phyloP scores from a whole-genome alignment of 2,888 invertebrate species.

The Polyommatus icarus region DNA sequence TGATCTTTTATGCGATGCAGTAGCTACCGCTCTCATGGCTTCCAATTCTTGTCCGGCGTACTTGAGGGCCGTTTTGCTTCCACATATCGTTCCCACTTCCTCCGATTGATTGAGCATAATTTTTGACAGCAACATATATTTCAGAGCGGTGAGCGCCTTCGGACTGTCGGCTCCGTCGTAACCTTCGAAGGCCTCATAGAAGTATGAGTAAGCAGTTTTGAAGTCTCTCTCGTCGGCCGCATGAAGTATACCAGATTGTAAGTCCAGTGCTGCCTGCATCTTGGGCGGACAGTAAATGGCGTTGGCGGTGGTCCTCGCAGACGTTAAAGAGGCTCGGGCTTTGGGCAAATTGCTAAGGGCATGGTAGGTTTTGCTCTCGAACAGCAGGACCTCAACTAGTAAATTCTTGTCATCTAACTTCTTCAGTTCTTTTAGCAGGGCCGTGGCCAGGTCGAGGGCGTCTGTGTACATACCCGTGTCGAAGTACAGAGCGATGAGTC shows the following conservation, averaged over 20 bases:
- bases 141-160: slow-evolving; percentile 96
- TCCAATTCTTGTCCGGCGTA: slow-evolving; percentile 97
- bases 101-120: slow-evolving; percentile 98
- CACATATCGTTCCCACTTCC: slow-evolving; percentile 96
- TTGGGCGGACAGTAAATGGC: slow-evolving; percentile 99
- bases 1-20: slow-evolving; percentile 97
- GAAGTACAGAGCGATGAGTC: slow-evolving; percentile 96
- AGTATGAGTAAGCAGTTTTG: slow-evolving; percentile 99
- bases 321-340: slow-evolving; percentile 97
- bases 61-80: slow-evolving; percentile 97
- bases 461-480: slow-evolving; percentile 95
- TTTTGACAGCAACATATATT: slow-evolving; percentile 99
- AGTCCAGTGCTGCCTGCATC: slow-evolving; percentile 97
- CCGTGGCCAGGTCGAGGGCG: slow-evolving; percentile 90
- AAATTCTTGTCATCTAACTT: slow-evolving; percentile 99
- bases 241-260: slow-evolving; percentile 98
- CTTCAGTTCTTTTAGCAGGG: slow-evolving; percentile 96
- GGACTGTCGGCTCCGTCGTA: slow-evolving; percentile 96
- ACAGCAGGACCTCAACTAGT: slow-evolving; percentile 97
- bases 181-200: slow-evolving; percentile 99
- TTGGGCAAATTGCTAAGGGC: slow-evolving; percentile 98
- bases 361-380: slow-evolving; percentile 99
- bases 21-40: slow-evolving; percentile 98
- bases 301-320: slow-evolving; percentile 99
- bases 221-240: slow-evolving; percentile 99